Percentiles rank a stretch among this genome's conserved stretches.
Evolutionary conservation across 2,113 vertebrate species (phyloP).

Genomic region (Perca schrenkii): DNA sequence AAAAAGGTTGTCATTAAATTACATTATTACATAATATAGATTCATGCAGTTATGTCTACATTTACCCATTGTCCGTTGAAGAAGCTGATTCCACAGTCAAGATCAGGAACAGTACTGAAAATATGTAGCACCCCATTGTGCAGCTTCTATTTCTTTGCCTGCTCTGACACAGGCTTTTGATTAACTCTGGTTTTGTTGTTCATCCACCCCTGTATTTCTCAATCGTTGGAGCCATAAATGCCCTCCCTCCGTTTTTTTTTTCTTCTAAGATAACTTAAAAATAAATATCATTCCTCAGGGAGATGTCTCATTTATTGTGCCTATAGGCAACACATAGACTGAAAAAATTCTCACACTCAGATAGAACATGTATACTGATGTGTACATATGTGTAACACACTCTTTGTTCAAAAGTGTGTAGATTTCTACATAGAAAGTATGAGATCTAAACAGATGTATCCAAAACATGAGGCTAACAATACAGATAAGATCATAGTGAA

Average conservation of each 20-base stretch:
- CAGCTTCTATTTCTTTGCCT: slow-evolving; percentile 27
- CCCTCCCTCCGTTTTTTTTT: slow-evolving; percentile 38
- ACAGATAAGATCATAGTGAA: background rate
- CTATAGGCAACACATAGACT: background rate
- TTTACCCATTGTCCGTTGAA: slow-evolving; percentile 50
- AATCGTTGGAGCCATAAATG: slow-evolving; percentile 19
- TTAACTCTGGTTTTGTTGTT: slow-evolving; percentile 28
- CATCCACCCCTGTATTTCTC: slow-evolving; percentile 59
- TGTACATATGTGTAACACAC: background rate
- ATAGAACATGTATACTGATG: background rate
- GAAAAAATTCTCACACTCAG: background rate
- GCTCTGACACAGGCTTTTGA: slow-evolving; percentile 23
- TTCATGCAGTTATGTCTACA: background rate
- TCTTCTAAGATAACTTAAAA: background rate
- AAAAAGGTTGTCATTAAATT: background rate
- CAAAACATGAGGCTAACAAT: background rate
- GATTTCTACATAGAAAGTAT: background rate
- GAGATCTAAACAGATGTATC: background rate
- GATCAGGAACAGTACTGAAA: slow-evolving; percentile 50
- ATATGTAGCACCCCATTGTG: slow-evolving; percentile 52
- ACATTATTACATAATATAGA: background rate
- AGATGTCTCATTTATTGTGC: background rate
- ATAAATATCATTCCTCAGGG: background rate
- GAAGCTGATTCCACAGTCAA: slow-evolving; percentile 10
- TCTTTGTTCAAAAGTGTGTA: background rate